Evolutionary conservation across 1,140 invertebrate species (phyloP), one percentile per base, ranked within the genome.

Genomic region (Saccostrea cuccullata): DNA sequence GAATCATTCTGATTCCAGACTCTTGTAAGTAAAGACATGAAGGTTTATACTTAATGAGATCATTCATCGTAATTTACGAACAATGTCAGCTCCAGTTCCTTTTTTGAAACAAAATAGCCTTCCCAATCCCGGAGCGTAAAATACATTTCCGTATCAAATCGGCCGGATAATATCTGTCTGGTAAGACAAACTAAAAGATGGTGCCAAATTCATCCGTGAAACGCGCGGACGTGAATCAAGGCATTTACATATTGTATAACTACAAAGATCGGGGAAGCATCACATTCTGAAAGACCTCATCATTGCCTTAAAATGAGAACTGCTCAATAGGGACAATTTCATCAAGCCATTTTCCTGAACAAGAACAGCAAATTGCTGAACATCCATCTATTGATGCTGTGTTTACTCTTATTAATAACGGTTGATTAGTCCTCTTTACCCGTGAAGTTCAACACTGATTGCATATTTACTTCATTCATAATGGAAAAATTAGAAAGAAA

Each of bases 21-120:
- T 77, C 70, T 77, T 36, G 70, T 77, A 30, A 77, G 30, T 77
- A 77, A 77, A 77, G 11, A 26, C 70, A 77, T 77, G 60, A 36
- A 15, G 26, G 70, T 13, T 77, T 77, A 36, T 36, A 36, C 70
- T 11, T 77, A 77, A 77, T 36, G 70, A 77, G 70, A 77, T 77
- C 26, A 77, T 77, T 26, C 70, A 40, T 77, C 12, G 26, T 77
- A 77, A 77, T 77, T 67, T 77, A 77, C 70, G 11, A 15, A 77
- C 11, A 77, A 77, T 77, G 70, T 77, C 70, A 77, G 70, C 70
- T 36, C 11, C 11, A 12, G 70, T 30, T 77, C 23, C 15, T 77
- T 77, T 77, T 30, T 26, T 73, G 67, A 13, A 77, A 77, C 13
- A 26, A 36, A 77, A 77, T 26, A 77, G 30, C 30, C 23, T 36